Evolutionary conservation across 2,888 invertebrate genomes (phyloP).

Genomic region (Hemistola chrysoprasaria): DNA sequence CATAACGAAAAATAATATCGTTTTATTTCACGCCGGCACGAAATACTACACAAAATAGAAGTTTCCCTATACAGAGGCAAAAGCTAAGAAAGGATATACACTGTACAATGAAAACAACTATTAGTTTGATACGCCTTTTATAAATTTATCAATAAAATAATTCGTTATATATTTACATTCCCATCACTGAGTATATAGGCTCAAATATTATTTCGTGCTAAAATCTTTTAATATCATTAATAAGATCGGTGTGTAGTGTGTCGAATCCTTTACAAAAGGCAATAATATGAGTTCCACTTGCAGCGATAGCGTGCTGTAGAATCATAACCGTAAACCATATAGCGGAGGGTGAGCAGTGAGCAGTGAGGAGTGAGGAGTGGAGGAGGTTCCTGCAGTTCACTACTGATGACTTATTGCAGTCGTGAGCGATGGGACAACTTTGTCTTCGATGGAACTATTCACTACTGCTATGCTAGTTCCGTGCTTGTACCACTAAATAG

Average conservation of each 20-base stretch:
- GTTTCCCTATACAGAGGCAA: too few species aligned
- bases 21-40: conserved; percentile 20
- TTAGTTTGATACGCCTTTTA: too few species aligned
- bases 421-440: conserved; percentile 4
- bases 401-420: conserved; percentile 2
- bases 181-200: too few species aligned
- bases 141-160: too few species aligned
- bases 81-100: too few species aligned
- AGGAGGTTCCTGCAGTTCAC: conserved; percentile 24
- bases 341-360: neutral
- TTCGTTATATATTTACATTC: too few species aligned
- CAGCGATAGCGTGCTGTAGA: conserved; percentile 30
- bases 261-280: neutral
- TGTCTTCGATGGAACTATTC: neutral
- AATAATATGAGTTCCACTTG: conserved; percentile 6
- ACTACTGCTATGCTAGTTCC: too few species aligned
- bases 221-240: too few species aligned
- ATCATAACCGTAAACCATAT: conserved; percentile 33
- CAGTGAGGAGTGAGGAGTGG: neutral
- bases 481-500: too few species aligned
- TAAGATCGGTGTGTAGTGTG: too few species aligned
- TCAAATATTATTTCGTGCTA: too few species aligned
- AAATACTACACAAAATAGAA: neutral
- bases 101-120: too few species aligned
- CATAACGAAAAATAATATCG: conserved; percentile 16